Conservation (phyloP, 2,888 invertebrate genomes). For the Polydesmus complanatus region DNA sequence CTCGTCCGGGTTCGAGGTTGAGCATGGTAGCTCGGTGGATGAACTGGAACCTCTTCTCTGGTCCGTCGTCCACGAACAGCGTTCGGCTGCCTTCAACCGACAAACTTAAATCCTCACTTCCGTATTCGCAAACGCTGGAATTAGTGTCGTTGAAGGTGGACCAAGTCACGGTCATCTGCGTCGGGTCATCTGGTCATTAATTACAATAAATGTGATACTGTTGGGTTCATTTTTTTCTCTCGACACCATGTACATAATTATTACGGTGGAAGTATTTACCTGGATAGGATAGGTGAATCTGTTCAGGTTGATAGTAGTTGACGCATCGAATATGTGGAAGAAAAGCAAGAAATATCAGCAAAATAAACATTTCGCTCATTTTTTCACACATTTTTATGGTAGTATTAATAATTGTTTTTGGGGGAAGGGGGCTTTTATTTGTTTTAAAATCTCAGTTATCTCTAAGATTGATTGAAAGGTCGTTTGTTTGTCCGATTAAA, state of each 20-base stretch:
- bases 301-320: constrained; percentile 17
- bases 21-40: constrained; percentile 57
- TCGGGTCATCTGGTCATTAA: constrained; percentile 40
- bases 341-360: too few relatives aligned
- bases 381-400: too few relatives aligned
- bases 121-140: constrained; percentile 58
- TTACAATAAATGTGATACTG: background rate
- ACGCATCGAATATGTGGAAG: too few relatives aligned
- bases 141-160: constrained; percentile 54
- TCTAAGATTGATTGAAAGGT: too few relatives aligned
- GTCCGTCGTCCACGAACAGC: constrained; percentile 61
- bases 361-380: too few relatives aligned
- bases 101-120: constrained; percentile 38
- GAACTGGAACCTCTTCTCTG: constrained; percentile 47
- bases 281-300: constrained; percentile 15
- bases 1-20: constrained; percentile 9
- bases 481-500: too few relatives aligned
- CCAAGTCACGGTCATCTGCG: constrained; percentile 68
- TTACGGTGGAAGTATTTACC: constrained; percentile 7
- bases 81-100: constrained; percentile 40
- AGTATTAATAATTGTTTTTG: too few relatives aligned
- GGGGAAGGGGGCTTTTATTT: too few relatives aligned
- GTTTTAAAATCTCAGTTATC: too few relatives aligned
- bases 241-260: too few relatives aligned
- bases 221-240: background rate